Conservation (phyloP, 1,140 invertebrate species). For the Batillaria attramentaria region DNA sequence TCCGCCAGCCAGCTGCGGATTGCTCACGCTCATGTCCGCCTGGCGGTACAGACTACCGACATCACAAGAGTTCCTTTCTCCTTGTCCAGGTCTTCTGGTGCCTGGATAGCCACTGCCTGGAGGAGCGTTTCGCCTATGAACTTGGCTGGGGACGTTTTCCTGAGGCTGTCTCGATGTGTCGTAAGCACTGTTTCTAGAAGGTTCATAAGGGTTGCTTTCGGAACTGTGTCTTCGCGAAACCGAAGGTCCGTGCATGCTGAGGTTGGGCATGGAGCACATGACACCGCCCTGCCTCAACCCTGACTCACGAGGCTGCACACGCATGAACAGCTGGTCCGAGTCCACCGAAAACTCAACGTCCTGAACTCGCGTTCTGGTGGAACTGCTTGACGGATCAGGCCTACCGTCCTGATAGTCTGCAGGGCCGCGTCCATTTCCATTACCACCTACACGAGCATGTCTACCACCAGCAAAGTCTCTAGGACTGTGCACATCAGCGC, state of each 20-base stretch:
- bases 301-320: not conserved
- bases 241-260: not conserved
- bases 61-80: conserved; percentile 24
- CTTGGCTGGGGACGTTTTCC: not conserved
- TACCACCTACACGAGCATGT: not conserved
- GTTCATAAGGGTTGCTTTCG: not conserved
- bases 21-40: not conserved
- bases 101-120: conserved; percentile 5
- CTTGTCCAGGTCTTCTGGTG: not conserved
- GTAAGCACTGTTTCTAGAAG: too few species aligned
- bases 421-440: not conserved
- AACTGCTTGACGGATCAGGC: not conserved
- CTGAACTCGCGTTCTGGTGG: not conserved
- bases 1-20: not conserved
- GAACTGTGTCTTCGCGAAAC: not conserved
- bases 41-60: conserved; percentile 25
- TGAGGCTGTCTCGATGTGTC: too few species aligned
- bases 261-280: conserved; percentile 17
- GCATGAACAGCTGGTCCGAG: conserved; percentile 5
- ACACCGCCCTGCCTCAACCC: not conserved
- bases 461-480: not conserved
- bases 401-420: not conserved
- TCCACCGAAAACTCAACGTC: not conserved
- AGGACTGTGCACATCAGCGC: not conserved
- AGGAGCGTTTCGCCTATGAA: not conserved